Base-by-base conservation (phyloP, 2,888 invertebrate species). In the Nemurella pictetii region DNA sequence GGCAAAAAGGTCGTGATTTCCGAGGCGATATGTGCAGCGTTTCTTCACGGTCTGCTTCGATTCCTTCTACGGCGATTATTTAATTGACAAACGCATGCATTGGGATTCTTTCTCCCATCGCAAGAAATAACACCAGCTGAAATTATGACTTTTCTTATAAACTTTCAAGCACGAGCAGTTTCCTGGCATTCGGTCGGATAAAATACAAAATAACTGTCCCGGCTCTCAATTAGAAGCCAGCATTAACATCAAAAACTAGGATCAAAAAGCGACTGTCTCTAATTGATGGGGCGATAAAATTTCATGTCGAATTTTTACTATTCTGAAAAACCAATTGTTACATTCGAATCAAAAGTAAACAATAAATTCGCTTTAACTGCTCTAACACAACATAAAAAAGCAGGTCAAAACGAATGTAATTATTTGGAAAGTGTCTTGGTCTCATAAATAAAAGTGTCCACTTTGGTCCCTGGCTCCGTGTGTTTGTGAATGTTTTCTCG, bases 341-440 rank as follows among this genome's bases (percentile, higher is more conserved):
- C 75, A 75, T 28, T 75, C 27, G 55, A 55, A 75, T 75, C 26
- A 75, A 28, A 55, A 75, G 75, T 75, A 75, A 75, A 75, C 75
- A 75, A 75, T 75, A 75, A 80, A 80, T 80, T 35, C 35, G n/a
- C 28, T 78, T 78, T 28, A 29, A 78, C 4, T 20, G 78, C 28
- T 4, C 25, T 30, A 78, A 29, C 28, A 78, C 28, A 30, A 78
- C 78, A 75, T 75, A 27, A 80, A 80, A 35, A 80, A 26, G 36
- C 30, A 80, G 80, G 72, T 82, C 82, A 29, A 82, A 82, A 72
- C 27, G 7, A 82, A 72, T 82, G 55, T 36, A 82, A 82, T 82
- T 55, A 26, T 36, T 82, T 82, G 26, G 27, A 26, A 28, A 27
- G 82, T 82, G 55, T 82, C 82, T 28, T 28, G 82, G 4, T n/a